These are phyloP conservation scores for Hippopotamyrus pictus DNA, from an alignment of 2,797 vertebrate genomes.

Conservation along the genomic window DNA sequence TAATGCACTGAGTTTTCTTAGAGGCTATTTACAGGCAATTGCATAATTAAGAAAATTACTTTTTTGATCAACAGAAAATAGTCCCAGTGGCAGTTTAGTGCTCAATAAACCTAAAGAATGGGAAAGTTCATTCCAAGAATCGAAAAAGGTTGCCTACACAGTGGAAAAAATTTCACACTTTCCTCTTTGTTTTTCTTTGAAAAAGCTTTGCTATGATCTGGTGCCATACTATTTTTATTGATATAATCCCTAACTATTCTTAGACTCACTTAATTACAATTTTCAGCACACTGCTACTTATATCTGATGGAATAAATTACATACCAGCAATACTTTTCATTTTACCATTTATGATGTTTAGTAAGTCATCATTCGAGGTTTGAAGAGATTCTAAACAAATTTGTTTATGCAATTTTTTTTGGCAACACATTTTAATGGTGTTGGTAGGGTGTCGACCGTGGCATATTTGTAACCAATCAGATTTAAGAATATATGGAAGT, in stretches of 20 bases:
- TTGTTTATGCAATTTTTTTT: not conserved
- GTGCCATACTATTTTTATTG: not conserved
- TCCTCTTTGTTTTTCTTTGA: not conserved
- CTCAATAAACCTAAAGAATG: constrained; percentile 3
- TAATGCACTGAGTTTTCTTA: not conserved
- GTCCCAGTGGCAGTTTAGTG: not conserved
- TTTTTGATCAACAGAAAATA: not conserved
- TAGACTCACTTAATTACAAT: not conserved
- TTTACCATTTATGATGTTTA: not conserved
- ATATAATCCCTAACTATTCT: not conserved
- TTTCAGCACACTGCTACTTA: not conserved
- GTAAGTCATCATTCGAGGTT: not conserved
- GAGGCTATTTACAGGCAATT: not conserved
- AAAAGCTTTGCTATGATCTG: not conserved
- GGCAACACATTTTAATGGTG: not conserved
- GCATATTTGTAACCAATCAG: not conserved
- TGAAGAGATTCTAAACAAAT: not conserved
- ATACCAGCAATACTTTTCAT: not conserved
- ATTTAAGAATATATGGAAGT: not conserved
- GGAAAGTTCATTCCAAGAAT: not conserved
- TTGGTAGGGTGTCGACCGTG: not conserved
- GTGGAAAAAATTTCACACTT: not conserved
- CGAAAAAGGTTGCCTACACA: not conserved
- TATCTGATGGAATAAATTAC: constrained; percentile 1
- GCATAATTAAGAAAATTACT: constrained; percentile 12